Evolutionary conservation across 2,797 vertebrate species (phyloP), one percentile per base, ranked within the genome.

Genomic region (Microctenopoma stevenorrisi): DNA sequence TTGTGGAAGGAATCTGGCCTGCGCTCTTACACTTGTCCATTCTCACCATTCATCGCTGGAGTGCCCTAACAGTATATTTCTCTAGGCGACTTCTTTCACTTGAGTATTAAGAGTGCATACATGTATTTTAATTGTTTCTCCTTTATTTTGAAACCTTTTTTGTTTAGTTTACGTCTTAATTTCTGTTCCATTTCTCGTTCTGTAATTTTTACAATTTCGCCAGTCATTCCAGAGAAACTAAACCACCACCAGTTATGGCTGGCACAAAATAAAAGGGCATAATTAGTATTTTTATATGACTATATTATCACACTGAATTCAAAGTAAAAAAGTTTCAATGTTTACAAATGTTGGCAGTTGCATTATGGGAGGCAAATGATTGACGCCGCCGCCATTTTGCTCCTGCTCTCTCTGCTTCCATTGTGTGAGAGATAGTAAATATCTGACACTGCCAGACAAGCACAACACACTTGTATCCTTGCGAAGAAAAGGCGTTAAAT

Each of bases 351-450:
- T 76, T 79, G 79, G 52, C 84, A 68, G 87, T 68, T 91, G 94
- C 93, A 94, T 94, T 92, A 7, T 93, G 93, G 94, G 93, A 93
- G 85, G 68, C 70, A 46, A 79, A 86, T 94, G 92, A 93, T 92
- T 94, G 94, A 92, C 93, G 78, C 83, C 50, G 91, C 88, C 87
- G 94, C 94, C 94, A 95, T 95, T 93, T 95, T 95, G 90, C 85
- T 84, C 71, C 83, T 78, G 84, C 85, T 82, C 83, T 50, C 86
- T 72, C 79, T 16, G 88, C 88, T 90, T 88, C 92, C 93, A 95
- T 95, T 95, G 94, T 95, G 92, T 91, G 90, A 86, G 92, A 89
- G 90, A 93, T 94, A 90, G 93, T 94, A 95, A 95, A 95, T 90
- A 95, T 88, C 92, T 89, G 91, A 92, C 87, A 83, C 86, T 82